phyloP scores from a whole-genome alignment of 2,113 vertebrate genomes.

The Corythoichthys haematopterus region DNA sequence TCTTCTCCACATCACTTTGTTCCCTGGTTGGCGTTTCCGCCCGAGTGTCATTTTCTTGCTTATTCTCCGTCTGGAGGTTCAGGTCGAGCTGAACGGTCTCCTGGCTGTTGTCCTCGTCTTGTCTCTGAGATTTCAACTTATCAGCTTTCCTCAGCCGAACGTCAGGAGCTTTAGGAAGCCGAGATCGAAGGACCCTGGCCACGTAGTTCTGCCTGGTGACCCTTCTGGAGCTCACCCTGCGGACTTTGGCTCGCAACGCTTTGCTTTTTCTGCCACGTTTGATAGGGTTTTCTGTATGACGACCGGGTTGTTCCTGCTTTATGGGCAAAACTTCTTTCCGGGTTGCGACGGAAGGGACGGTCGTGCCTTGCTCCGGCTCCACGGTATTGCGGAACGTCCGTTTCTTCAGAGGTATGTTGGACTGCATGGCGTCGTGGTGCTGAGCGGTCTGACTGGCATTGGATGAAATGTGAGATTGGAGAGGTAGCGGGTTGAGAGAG shows the following conservation, averaged over 20 bases:
- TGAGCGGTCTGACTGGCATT: conserved; percentile 15
- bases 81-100: not conserved
- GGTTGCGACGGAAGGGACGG: conserved; percentile 17
- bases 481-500: conserved; percentile 52
- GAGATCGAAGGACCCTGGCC: conserved; percentile 42
- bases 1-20: conserved; percentile 24
- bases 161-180: conserved; percentile 20
- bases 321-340: conserved; percentile 16
- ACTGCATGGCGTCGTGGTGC: conserved; percentile 51
- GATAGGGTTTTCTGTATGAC: conserved; percentile 1
- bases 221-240: conserved; percentile 25
- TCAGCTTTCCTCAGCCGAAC: conserved; percentile 18
- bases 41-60: not conserved
- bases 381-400: conserved; percentile 69
- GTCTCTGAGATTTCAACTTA: conserved; percentile 26
- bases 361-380: conserved; percentile 50
- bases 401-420: conserved; percentile 77
- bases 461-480: conserved; percentile 15
- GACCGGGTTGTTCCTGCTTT: not conserved
- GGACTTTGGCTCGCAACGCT: conserved; percentile 19
- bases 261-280: conserved; percentile 19
- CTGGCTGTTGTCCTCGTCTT: conserved; percentile 2
- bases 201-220: conserved; percentile 18
- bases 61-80: not conserved
- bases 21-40: conserved; percentile 4